Evolutionary conservation across 2,113 vertebrate genomes (phyloP), one percentile per base, ranked within the genome.

Genomic region (Carollia perspicillata): DNA sequence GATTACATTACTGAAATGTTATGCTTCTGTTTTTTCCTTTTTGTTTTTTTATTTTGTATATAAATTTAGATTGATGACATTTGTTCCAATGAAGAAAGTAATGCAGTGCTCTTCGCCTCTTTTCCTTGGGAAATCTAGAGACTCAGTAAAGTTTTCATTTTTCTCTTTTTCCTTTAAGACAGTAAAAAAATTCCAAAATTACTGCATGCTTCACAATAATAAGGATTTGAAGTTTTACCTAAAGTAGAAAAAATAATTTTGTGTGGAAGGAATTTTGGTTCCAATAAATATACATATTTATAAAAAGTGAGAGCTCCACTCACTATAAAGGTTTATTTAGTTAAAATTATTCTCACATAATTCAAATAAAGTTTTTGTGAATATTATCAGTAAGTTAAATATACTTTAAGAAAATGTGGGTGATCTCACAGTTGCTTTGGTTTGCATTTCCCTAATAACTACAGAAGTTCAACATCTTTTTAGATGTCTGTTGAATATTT

Each of bases 21-120:
- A 42, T 55, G 5, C 1, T 71, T 3, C 23, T 11, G 6, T 63
- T 75, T 35, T 1, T 10, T 53, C 17, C 1, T 55, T 16, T 33
- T 1, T 33, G 28, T 11, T 60, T 26, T 20, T 30, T 30, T 60
- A 9, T 12, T 60, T 30, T 5, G 5, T 63, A 63, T 53, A 18
- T 78, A 37, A 68, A 40, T 72, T 40, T 17, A 20, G n/a, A 72
- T 60, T 35, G 11, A 5, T 16, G 35, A 17, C 18, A 17, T 0
- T 8, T 22, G 22, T 55, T 92, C 2, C 17, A 16, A 18, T 33
- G 30, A 58, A 8, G 53, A 88, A 47, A 16, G 8, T 23, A 72
- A 35, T 47, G 0, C 22, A 88, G 8, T 47, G 8, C 0, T 68
- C 1, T 81, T 74, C 58, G 8, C 3, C 10, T 0, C 12, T 12